phyloP scores from a whole-genome alignment of 23 tunicate species.

The Corella eumyota region DNA sequence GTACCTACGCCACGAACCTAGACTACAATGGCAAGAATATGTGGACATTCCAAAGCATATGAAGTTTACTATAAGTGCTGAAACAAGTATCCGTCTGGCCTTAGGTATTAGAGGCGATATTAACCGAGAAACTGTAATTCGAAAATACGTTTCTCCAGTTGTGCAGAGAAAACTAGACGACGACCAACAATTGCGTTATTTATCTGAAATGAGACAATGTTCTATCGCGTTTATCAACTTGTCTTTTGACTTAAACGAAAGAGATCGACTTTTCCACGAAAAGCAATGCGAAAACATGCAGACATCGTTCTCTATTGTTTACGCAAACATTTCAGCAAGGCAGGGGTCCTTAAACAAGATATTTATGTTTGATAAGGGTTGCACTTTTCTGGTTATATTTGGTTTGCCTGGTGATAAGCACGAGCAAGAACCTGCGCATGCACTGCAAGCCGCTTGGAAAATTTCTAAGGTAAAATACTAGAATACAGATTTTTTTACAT shows the following conservation, averaged over 20 bases:
- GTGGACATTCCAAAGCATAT: conserved; percentile 47
- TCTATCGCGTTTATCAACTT: conserved; percentile 79
- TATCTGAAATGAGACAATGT: conserved; percentile 94
- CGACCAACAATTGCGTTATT: conserved; percentile 70
- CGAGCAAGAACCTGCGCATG: conserved; percentile 97
- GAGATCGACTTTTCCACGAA: conserved; percentile 54
- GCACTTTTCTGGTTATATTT: conserved; percentile 88
- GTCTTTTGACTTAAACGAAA: conserved; percentile 59
- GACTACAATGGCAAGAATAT: conserved; percentile 60
- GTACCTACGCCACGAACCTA: conserved; percentile 58
- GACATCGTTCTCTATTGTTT: conserved; percentile 39
- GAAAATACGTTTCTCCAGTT: conserved; percentile 67
- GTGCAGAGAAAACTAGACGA: conserved; percentile 84
- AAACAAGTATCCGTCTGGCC: conserved; percentile 21
- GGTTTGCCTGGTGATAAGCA: conserved; percentile 98
- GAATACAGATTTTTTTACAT: no score
- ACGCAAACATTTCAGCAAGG: conserved; percentile 16
- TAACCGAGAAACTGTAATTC: conserved; percentile 29
- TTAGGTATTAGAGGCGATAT: conserved; percentile 28
- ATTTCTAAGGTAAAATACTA: conserved; percentile 36
- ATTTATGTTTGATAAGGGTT: conserved; percentile 99
- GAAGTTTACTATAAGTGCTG: conserved; percentile 4
- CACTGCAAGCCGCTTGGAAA: conserved; percentile 82
- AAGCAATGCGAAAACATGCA: conserved; percentile 73
- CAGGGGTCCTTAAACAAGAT: conserved; percentile 92